Evolutionary conservation across 2,113 vertebrate genomes (phyloP), one percentile per base, ranked within the genome.

Genomic region (Camelus bactrianus): DNA sequence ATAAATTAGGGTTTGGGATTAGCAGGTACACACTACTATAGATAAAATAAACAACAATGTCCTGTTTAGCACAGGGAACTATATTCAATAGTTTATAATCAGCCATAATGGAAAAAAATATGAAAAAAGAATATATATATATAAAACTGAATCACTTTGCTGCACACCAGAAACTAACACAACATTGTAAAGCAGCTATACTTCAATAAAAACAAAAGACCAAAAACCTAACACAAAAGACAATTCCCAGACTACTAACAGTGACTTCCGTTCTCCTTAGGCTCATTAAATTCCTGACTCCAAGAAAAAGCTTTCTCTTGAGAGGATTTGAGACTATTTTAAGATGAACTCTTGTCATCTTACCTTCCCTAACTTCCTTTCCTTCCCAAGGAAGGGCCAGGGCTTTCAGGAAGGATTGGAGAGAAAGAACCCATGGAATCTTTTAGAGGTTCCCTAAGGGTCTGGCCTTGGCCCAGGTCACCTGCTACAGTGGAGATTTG

Each of bases 311-410:
- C 50, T 42, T 83, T 84, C 85, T 84, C 5, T 54, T 15, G 28
- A 84, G n/a, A 87, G 28, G 93, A 12, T 26, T 90, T 82, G 38
- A 89, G 42, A 81, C 11, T 35, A 70, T 30, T 89, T 96, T 79
- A 73, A 86, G 13, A 77, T 86, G 48, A 91, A 82, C 26, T 90
- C 82, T 52, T 72, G 1, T 86, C 48, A 82, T 72, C 4, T n/a
- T 1, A 46, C 24, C 24, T 65, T 80, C 42, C 10, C 81, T 54
- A 67, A 22, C 48, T 69, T 67, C 38, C 46, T 54, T 56, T 77
- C 35, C 38, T 93, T 88, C 46, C 4, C 2, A 65, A 77, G 50
- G n/a, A 96, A 82, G 56, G 19, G 4, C 14, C 54, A 46, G 46
- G 8, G 13, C 28, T 81, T 89, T 89, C 20, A 86, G 38, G n/a